Evolutionary conservation across 2,888 invertebrate species (phyloP).

Genomic region (Lysandra coridon): DNA sequence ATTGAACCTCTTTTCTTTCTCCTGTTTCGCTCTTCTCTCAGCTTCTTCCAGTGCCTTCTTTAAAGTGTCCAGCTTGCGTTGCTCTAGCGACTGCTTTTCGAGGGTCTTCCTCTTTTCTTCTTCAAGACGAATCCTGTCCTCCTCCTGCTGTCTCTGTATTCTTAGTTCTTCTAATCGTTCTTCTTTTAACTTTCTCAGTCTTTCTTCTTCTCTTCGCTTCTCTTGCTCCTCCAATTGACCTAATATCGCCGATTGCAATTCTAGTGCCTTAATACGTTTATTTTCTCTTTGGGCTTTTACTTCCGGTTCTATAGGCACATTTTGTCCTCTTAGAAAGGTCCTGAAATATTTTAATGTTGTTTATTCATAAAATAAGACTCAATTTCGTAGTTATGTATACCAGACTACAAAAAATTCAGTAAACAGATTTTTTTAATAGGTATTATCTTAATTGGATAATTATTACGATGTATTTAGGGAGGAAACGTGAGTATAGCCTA

Average conservation of each 20-base stretch:
- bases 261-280: slow-evolving; percentile 90
- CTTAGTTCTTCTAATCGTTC: slow-evolving; percentile 91
- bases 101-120: slow-evolving; percentile 84
- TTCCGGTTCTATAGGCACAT: slow-evolving; percentile 89
- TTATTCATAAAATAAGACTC: background rate
- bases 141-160: slow-evolving; percentile 86
- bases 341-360: slow-evolving; percentile 49
- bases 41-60: slow-evolving; percentile 89
- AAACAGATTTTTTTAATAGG: too few species aligned
- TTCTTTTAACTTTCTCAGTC: slow-evolving; percentile 85
- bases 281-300: slow-evolving; percentile 90
- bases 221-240: slow-evolving; percentile 93
- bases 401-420: too few species aligned
- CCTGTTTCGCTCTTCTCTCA: slow-evolving; percentile 85
- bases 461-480: background rate
- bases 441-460: too few species aligned
- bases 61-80: slow-evolving; percentile 87
- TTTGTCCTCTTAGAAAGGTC: slow-evolving; percentile 91
- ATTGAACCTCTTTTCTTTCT: slow-evolving; percentile 79
- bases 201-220: slow-evolving; percentile 86
- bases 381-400: too few species aligned
- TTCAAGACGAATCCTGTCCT: slow-evolving; percentile 84
- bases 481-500: slow-evolving; percentile 41
- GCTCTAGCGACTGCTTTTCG: slow-evolving; percentile 86
- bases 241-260: slow-evolving; percentile 92